Percentiles rank a stretch among this genome's conserved stretches.
These are phyloP conservation scores for Barnardius zonarius DNA, from an alignment of 2,113 vertebrate species.

Conservation along the genomic window DNA sequence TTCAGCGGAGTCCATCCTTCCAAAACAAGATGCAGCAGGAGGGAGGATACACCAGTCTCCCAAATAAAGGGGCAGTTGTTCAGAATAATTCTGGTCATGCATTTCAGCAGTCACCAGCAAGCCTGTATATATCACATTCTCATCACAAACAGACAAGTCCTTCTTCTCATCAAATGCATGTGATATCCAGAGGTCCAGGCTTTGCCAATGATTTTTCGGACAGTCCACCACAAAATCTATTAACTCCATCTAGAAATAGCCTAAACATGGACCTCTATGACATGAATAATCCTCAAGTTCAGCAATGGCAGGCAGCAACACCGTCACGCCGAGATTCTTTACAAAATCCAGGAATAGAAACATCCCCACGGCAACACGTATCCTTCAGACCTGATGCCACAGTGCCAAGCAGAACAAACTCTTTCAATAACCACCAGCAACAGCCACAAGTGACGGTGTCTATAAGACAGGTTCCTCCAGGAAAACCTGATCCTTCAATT, in stretches of 20 bases:
- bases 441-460: conserved; percentile 73
- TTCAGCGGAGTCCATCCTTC: conserved; percentile 93
- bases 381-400: conserved; percentile 85
- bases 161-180: conserved; percentile 87
- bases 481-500: conserved; percentile 82
- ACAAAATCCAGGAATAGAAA: conserved; percentile 79
- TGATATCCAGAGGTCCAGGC: conserved; percentile 80
- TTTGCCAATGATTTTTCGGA: conserved; percentile 87
- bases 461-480: conserved; percentile 77
- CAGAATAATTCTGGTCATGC: conserved; percentile 80
- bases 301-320: conserved; percentile 78
- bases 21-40: conserved; percentile 90
- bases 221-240: conserved; percentile 79
- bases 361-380: conserved; percentile 77
- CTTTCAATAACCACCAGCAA: conserved; percentile 90
- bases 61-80: conserved; percentile 81
- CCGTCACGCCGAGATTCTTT: conserved; percentile 80
- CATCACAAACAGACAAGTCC: conserved; percentile 89
- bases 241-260: conserved; percentile 87
- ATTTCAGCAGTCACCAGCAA: conserved; percentile 69
- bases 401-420: conserved; percentile 89
- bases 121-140: conserved; percentile 82
- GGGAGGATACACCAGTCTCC: conserved; percentile 81
- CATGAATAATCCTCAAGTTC: conserved; percentile 66
- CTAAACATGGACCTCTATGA: conserved; percentile 93